A percentile compares a stretch with the other conserved stretches of the same genome.
Evolutionary conservation across 2,113 vertebrate genomes (phyloP).

Genomic region (Entelurus aequoreus): DNA sequence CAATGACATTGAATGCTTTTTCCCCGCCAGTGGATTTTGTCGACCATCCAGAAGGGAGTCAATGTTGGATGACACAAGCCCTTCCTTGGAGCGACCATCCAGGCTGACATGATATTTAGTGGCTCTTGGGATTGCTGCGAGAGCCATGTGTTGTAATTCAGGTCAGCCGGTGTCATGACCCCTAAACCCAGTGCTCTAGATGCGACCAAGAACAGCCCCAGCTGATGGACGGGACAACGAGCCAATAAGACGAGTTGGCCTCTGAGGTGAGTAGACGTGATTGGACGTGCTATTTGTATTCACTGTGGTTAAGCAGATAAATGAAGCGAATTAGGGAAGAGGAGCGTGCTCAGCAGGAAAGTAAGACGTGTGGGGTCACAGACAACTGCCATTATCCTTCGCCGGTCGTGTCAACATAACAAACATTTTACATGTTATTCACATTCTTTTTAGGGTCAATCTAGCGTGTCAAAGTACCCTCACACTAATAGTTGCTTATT

Average conservation of each 20-base stretch:
- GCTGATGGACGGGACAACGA: not conserved
- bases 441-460: not conserved
- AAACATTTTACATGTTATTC: no score
- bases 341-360: conserved; percentile 27
- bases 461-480: not conserved
- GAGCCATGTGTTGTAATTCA: conserved; percentile 46
- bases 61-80: conserved; percentile 20
- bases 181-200: conserved; percentile 17
- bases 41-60: conserved; percentile 25
- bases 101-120: conserved; percentile 50
- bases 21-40: conserved; percentile 9
- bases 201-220: not conserved
- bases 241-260: conserved; percentile 18
- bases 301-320: conserved; percentile 31
- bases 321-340: conserved; percentile 30
- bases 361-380: conserved; percentile 1
- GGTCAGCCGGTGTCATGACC: conserved; percentile 44
- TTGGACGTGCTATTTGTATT: conserved; percentile 17
- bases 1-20: not conserved
- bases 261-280: conserved; percentile 27
- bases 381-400: conserved; percentile 29
- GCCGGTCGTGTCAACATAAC: not conserved
- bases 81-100: conserved; percentile 34
- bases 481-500: not conserved
- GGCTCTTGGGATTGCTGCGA: conserved; percentile 46